Evolutionary conservation across 2,113 vertebrate species (phyloP), one percentile per base, ranked within the genome.

Genomic region (Python bivittatus): DNA sequence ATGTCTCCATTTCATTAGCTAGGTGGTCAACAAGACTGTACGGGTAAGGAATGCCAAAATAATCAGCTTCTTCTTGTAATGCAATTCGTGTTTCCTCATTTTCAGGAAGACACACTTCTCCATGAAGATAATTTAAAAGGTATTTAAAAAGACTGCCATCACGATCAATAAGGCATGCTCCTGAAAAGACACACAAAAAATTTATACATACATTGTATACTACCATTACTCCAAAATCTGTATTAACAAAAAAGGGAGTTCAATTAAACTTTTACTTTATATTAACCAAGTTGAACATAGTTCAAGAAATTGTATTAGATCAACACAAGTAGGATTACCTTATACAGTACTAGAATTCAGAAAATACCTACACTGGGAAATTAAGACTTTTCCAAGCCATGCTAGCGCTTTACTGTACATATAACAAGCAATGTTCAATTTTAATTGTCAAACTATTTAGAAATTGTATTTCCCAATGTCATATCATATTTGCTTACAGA

Each of bases 11-110:
- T 97, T 98, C 97, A 96, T 96, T 98, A 94, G 97, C 97, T 95
- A 98, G 96, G 91, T 98, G 97, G 92, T 98, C 98, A 58, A 97
- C 97, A 61, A 98, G 91, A 92, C 89, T 98, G 58, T 96, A 97
- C 0, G 98, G 97, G 90, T 97, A 98, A 33, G 98, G 97, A 86
- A 98, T 97, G 92, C 98, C 98, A 96, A 98, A 98, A 92, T 98
- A 98, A 97, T 98, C 97, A 52, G 98, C 97, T 93, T 98, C 97
- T 84, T 97, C 96, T 94, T 98, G 97, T 48, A 98, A 92, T 60
- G 97, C 97, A 86, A 84, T n/a, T 42, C 92, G 85, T 2, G 94
- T 95, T 93, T 96, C 95, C 91, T 97, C 95, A 90, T 98, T 97
- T 64, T 95, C 91, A 54, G 97, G 98, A 92, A 98, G 95, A 88